Conservation (phyloP, 1,140 invertebrate species). For the Brachystomella parvula region DNA sequence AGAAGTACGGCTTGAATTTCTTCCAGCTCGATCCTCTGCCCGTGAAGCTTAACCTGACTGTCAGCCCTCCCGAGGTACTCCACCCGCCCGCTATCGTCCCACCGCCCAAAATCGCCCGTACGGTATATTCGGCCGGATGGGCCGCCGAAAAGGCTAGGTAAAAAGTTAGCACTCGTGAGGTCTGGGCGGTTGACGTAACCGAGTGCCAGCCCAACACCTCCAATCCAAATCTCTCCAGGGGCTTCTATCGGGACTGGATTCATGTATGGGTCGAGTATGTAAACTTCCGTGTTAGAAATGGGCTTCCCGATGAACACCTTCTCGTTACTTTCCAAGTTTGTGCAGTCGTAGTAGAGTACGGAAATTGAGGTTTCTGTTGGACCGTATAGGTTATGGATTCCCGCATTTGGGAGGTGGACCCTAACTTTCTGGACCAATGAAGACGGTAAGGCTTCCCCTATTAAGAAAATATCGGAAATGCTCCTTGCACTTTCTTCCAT, state of each 20-base stretch:
- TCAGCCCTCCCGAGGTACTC: background rate
- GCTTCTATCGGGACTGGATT: background rate
- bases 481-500: too few relatives aligned
- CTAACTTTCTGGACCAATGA: background rate
- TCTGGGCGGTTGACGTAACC: slow-evolving; percentile 19
- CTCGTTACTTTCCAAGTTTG: background rate
- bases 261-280: slow-evolving; percentile 19
- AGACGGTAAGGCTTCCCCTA: background rate
- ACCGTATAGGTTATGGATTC: slow-evolving; percentile 16
- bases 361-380: slow-evolving; percentile 19
- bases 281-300: slow-evolving; percentile 10
- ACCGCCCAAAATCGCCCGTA: slow-evolving; percentile 19
- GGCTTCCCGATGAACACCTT: slow-evolving; percentile 15
- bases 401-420: background rate
- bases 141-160: slow-evolving; percentile 2
- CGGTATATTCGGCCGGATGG: slow-evolving; percentile 8
- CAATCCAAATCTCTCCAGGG: slow-evolving; percentile 17
- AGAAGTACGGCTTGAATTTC: background rate
- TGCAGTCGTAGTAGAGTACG: background rate
- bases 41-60: background rate
- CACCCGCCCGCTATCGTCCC: background rate
- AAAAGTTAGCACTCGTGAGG: slow-evolving; percentile 5
- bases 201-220: slow-evolving; percentile 19
- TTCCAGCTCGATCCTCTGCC: background rate
- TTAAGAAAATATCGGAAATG: slow-evolving; percentile 5